Base-by-base conservation (phyloP, 2,113 vertebrate genomes). In the Bubalus kerabau region DNA sequence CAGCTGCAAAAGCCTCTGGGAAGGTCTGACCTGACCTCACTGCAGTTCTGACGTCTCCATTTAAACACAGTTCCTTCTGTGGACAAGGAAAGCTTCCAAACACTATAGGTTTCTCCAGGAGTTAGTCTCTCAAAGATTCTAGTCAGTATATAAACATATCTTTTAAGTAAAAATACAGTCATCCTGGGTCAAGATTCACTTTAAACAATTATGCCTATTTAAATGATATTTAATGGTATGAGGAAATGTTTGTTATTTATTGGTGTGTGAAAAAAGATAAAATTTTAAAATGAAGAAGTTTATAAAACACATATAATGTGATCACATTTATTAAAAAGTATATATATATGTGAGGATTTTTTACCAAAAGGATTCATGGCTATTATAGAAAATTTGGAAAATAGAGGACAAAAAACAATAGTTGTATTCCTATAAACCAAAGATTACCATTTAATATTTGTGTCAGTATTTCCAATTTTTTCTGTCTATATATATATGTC, bases 101-200 rank as follows among this genome's bases (percentile, higher is more conserved):
- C 32, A 76, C 62, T 36, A 26, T 36, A 78, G 36, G 5, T 82
- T 92, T 92, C 62, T 92, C 74, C 46, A 94, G 67, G 88, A 85
- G 59, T 59, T 94, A 83, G 36, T 95, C 60, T 90, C 48, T 94
- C 32, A 60, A 71, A 95, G 54, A 50, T 16, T 17, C 3, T 36
- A 48, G 36, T 74, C 5, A 85, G 32, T 62, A 89, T 59, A 43
- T 50, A 87, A 95, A 91, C 2, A 1, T 85, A 76, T 8, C 19
- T 97, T 86, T 97, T 84, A 91, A 46, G 87, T n/a, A 78, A 78
- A 96, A 91, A 80, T 76, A 48, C 32, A 86, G 50, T 90, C 56
- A 85, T 78, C 28, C 21, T 81, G 90, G 40, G 40, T 85, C n/a
- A 94, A 80, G 84, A 82, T 78, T 93, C 83, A 95, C n/a, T 93